phyloP scores from a whole-genome alignment of 1,140 invertebrate genomes.

The Drosophila pseudoobscura region DNA sequence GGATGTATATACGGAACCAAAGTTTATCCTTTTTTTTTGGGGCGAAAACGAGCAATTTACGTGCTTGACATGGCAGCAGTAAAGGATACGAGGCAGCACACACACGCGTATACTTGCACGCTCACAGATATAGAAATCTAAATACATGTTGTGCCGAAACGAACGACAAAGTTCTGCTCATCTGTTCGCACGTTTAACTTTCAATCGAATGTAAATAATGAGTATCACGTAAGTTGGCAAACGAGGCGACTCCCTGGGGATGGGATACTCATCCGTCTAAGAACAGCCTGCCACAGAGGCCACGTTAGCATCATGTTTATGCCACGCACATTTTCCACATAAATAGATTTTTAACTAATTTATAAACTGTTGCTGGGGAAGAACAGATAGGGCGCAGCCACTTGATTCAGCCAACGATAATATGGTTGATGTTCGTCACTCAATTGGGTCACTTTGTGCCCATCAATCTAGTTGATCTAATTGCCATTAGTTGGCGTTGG shows the following conservation, averaged over 20 bases:
- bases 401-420: conserved; percentile 31
- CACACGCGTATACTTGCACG: conserved; percentile 3
- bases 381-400: background rate
- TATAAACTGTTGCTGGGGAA: conserved; percentile 31
- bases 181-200: conserved; percentile 77
- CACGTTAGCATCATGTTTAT: conserved; percentile 34
- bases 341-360: conserved; percentile 68
- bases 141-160: conserved; percentile 35
- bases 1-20: conserved; percentile 52
- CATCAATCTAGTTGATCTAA: conserved; percentile 26
- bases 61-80: conserved; percentile 45
- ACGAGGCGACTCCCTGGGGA: background rate
- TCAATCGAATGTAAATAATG: conserved; percentile 81
- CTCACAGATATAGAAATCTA: conserved; percentile 43
- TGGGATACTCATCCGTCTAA: conserved; percentile 8
- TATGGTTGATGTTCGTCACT: conserved; percentile 30
- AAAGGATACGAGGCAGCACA: conserved; percentile 25
- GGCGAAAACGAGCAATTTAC: conserved; percentile 40
- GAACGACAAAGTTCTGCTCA: conserved; percentile 64
- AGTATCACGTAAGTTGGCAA: conserved; percentile 56
- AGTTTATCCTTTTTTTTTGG: conserved; percentile 62
- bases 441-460: conserved; percentile 43
- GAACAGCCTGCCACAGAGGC: conserved; percentile 8
- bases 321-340: conserved; percentile 50
- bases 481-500: conserved; percentile 7